These are phyloP conservation scores for Apteryx owenii DNA, from an alignment of 2,113 vertebrate species.

Conservation along the genomic window DNA sequence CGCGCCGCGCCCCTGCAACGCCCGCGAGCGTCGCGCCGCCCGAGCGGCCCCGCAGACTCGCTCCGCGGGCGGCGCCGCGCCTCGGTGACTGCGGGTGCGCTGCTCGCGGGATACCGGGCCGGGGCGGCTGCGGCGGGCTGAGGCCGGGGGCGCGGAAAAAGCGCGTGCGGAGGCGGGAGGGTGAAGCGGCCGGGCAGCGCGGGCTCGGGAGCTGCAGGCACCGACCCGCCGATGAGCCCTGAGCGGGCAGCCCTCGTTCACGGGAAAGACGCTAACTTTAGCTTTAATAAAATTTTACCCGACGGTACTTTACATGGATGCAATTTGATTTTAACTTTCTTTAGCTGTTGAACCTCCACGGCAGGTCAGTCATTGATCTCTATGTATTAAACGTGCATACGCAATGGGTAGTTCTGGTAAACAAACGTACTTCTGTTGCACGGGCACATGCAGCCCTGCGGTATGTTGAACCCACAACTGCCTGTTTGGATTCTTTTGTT, in stretches of 20 bases:
- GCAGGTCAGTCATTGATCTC: neutral
- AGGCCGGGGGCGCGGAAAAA: accelerated
- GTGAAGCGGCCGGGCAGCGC: accelerated
- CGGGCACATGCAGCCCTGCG: neutral
- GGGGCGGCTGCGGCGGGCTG: too few relatives aligned
- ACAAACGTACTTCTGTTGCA: neutral
- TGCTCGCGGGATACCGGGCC: too few relatives aligned
- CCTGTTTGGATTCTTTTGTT: neutral
- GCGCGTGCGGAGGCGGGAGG: neutral
- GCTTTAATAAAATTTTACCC: neutral
- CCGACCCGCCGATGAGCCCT: neutral
- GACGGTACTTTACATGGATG: accelerated
- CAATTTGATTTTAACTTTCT: neutral
- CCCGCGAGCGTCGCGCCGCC: too few relatives aligned
- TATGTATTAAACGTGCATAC: accelerated
- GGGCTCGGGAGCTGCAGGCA: neutral
- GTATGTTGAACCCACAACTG: neutral
- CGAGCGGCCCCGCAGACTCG: too few relatives aligned
- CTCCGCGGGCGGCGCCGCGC: too few relatives aligned
- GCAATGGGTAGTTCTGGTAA: neutral
- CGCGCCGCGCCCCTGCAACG: too few relatives aligned
- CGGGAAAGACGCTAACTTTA: neutral
- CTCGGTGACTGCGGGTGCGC: too few relatives aligned
- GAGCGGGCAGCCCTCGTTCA: accelerated
- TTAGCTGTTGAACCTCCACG: accelerated